phyloP scores from a whole-genome alignment of 2,113 vertebrate species.

The Anas platyrhynchos region DNA sequence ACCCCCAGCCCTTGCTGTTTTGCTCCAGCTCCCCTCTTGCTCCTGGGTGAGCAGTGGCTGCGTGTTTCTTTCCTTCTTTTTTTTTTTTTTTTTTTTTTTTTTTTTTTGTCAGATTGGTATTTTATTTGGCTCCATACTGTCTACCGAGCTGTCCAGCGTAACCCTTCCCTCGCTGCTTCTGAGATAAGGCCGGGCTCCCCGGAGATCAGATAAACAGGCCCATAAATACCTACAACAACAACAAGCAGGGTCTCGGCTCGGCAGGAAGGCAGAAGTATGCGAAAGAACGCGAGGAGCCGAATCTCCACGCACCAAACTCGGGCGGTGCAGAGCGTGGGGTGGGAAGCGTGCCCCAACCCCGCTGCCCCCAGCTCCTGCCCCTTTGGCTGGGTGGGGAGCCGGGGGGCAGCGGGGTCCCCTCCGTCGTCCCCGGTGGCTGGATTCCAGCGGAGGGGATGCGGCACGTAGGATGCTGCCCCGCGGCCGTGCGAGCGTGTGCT shows the following conservation, averaged over 20 bases:
- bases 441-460: not conserved
- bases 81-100: not conserved
- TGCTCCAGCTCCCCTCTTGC: not conserved
- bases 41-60: not conserved
- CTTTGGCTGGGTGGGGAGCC: not conserved
- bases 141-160: constrained; percentile 72
- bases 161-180: constrained; percentile 72
- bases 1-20: not conserved
- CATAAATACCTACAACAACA: constrained; percentile 77
- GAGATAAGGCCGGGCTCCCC: constrained; percentile 78
- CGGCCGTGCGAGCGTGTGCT: not conserved
- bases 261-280: not conserved
- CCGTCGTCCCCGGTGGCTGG: not conserved
- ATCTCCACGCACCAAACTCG: not conserved
- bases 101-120: constrained; percentile 72
- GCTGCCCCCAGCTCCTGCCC: not conserved
- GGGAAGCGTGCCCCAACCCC: rapidly evolving
- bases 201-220: constrained; percentile 80
- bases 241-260: constrained; percentile 42
- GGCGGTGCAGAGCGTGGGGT: not conserved
- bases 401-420: rapidly evolving
- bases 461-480: constrained; percentile 28
- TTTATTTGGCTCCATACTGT: constrained; percentile 81
- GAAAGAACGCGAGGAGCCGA: not conserved
- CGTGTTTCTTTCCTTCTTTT: not conserved